Evolutionary conservation across 2,797 vertebrate species (phyloP).

Genomic region (Pterois miles): DNA sequence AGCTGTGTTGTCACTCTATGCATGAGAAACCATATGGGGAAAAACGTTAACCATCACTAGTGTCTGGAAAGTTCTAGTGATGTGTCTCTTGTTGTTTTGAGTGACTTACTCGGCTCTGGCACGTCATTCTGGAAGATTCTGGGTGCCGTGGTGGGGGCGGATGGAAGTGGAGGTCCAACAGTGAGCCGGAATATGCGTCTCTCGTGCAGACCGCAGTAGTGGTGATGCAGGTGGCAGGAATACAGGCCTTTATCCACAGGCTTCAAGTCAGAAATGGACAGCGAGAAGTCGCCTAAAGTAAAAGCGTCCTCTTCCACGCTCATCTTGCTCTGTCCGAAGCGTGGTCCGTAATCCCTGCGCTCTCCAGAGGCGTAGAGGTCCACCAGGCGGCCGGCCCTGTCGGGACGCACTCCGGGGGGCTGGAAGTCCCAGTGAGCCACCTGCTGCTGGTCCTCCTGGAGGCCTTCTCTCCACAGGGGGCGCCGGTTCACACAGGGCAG

Average conservation of each 20-base stretch:
- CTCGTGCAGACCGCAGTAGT: slow-evolving; percentile 96
- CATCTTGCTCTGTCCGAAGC: slow-evolving; percentile 87
- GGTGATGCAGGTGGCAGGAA: slow-evolving; percentile 95
- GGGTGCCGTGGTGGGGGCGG: slow-evolving; percentile 32
- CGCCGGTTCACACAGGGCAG: slow-evolving; percentile 91
- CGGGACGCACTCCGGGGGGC: slow-evolving; percentile 91
- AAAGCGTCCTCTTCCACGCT: slow-evolving; percentile 88
- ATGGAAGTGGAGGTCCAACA: slow-evolving; percentile 75
- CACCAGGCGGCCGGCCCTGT: slow-evolving; percentile 91
- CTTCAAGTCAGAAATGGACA: slow-evolving; percentile 85
- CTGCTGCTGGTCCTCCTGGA: slow-evolving; percentile 93
- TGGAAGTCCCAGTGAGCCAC: slow-evolving; percentile 98
- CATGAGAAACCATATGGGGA: slow-evolving; percentile 14
- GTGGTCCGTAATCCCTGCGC: slow-evolving; percentile 87
- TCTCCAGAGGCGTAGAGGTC: slow-evolving; percentile 95
- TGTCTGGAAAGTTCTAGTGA: slow-evolving; percentile 7
- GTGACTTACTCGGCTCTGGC: slow-evolving; percentile 69
- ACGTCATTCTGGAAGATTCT: slow-evolving; percentile 50
- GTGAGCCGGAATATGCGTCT: slow-evolving; percentile 89
- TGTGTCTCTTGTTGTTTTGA: not conserved
- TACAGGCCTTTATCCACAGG: slow-evolving; percentile 90
- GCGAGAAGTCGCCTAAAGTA: slow-evolving; percentile 91
- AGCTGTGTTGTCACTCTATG: slow-evolving; percentile 18
- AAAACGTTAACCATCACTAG: slow-evolving; percentile 25
- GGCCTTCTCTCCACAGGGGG: slow-evolving; percentile 90